Evolutionary conservation across 2,797 vertebrate genomes (phyloP).

Genomic region (Chlorospingus flavigularis): DNA sequence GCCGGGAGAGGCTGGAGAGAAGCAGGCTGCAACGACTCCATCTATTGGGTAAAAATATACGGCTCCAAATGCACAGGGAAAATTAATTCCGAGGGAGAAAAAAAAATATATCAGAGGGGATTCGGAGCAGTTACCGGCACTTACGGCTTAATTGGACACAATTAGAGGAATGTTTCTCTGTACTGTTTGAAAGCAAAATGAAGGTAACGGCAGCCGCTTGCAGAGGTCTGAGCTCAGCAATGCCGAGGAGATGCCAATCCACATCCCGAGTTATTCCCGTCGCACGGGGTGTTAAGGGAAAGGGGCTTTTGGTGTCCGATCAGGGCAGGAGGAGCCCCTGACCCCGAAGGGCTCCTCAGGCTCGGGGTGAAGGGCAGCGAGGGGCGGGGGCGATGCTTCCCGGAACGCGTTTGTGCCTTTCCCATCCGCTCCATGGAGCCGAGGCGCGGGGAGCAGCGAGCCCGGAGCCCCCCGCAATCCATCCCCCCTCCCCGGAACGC

Average conservation of each 20-base stretch:
- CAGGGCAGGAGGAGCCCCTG: neutral
- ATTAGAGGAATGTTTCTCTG: neutral
- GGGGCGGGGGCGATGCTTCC: neutral
- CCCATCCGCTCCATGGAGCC: neutral
- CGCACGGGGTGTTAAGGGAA: neutral
- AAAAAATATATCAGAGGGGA: neutral
- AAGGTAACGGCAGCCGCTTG: neutral
- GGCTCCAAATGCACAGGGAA: neutral
- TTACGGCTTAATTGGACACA: slow-evolving; percentile 41
- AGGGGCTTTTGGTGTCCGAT: neutral
- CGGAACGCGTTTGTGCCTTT: neutral
- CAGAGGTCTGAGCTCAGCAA: neutral
- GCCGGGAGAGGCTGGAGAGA: neutral
- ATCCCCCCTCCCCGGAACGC: neutral
- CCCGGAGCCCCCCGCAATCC: neutral
- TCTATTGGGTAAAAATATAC: slow-evolving; percentile 51
- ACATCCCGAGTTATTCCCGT: neutral
- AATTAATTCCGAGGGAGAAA: neutral
- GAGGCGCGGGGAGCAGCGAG: neutral
- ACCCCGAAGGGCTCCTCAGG: neutral
- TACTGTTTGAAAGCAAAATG: neutral
- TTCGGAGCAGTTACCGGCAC: slow-evolving; percentile 5
- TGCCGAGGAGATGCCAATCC: neutral
- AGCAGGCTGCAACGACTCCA: slow-evolving; percentile 45
- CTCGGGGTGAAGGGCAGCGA: neutral